Conservation (phyloP, 2,113 vertebrate species). For the Macquaria ambigua region DNA sequence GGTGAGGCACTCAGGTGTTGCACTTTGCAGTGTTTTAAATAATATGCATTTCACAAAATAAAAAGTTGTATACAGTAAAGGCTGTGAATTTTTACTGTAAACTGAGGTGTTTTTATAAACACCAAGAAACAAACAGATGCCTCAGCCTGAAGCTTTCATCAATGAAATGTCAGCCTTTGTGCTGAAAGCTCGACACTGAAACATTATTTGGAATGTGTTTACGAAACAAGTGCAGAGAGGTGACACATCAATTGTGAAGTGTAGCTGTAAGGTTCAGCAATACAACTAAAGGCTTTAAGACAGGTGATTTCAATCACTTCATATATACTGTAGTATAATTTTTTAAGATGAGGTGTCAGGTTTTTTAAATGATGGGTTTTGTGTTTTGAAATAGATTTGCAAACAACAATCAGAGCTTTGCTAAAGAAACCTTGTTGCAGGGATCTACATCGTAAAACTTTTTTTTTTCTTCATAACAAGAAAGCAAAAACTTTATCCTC, state of each 20-base stretch:
- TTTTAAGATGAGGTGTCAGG: background rate
- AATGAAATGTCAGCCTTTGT: constrained; percentile 12
- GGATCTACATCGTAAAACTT: background rate
- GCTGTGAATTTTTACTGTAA: background rate
- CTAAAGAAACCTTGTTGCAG: background rate
- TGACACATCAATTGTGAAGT: constrained; percentile 13
- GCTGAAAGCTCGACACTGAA: constrained; percentile 4
- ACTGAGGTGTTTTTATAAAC: background rate
- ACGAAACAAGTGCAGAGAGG: background rate
- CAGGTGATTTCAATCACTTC: background rate
- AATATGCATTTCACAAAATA: background rate
- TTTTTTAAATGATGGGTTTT: background rate
- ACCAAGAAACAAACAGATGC: constrained; percentile 6
- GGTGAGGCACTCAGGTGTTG: background rate
- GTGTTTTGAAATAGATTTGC: background rate
- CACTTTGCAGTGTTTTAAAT: background rate
- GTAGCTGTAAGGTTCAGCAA: constrained; percentile 2
- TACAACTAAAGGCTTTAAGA: background rate
- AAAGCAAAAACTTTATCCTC: background rate
- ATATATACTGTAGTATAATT: background rate
- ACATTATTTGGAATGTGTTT: constrained; percentile 13
- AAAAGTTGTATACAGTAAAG: background rate
- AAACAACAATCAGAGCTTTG: background rate
- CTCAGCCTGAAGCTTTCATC: constrained; percentile 6
- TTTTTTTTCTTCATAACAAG: background rate